Base-by-base conservation (phyloP, 2,113 vertebrate genomes). In the Sciurus niger region DNA sequence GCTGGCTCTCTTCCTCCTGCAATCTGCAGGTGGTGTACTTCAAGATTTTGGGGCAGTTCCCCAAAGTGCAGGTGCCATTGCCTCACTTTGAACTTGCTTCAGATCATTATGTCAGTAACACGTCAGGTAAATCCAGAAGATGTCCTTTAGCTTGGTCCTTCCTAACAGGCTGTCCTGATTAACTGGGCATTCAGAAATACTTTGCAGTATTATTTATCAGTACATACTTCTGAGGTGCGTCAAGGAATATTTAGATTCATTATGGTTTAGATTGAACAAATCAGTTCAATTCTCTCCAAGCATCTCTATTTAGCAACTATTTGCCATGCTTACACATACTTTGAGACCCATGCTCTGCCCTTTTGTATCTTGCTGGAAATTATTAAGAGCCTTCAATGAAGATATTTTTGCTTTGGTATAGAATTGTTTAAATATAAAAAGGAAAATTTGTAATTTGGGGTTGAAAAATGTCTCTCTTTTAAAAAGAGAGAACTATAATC, bases 271-370 rank as follows among this genome's bases (percentile, higher is more conserved):
- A 96, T 85, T 67, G 76, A 93, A 95, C 58, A 95, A 87, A 90
- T 91, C 92, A 93, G 63, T 96, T 96, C 90, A 58, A n/a, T 97
- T 94, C 84, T 94, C 90, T 97, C 97, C 0, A 79, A 85, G 55
- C 72, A 92, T 97, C 91, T 95, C 74, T 43, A 30, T 94, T 97
- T 93, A 96, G 86, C 78, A 89, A 32, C 82, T 96, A 18, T n/a
- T 96, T 96, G 90, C 88, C 68, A 84, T 97, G 94, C 96, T 98
- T 97, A 97, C 96, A 97, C 95, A 96, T 86, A 96, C 96, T 95
- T 96, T 93, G 96, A 97, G 95, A 97, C 77, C 40, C 76, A 95
- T 97, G 84, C 90, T 97, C 96, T 97, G 82, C 91, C 89, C 65
- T 92, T 97, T 80, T 90, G 22, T 95, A 82, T 93, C 86, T 95